Conservation (phyloP, 2,113 vertebrate genomes). For the Semnornis frantzii region DNA sequence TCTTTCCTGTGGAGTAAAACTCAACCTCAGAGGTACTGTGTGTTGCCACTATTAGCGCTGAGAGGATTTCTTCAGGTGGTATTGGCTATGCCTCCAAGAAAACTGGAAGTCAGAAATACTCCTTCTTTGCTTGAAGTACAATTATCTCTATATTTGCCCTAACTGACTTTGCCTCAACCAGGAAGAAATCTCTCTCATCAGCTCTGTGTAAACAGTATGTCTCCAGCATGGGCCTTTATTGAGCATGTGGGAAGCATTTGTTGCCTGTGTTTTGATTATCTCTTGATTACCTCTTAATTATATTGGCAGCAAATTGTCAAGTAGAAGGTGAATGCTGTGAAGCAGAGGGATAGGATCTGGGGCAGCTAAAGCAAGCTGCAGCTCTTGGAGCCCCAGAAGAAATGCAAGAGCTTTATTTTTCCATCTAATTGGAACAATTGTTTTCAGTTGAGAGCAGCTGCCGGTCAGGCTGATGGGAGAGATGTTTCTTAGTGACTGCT, state of each 20-base stretch:
- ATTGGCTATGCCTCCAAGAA: background rate
- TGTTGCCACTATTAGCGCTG: background rate
- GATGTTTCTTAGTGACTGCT: background rate
- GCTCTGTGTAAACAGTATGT: background rate
- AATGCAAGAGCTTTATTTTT: background rate
- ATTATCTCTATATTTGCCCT: background rate
- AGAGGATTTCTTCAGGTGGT: background rate
- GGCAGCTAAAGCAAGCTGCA: background rate
- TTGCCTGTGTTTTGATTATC: slow-evolving; percentile 37
- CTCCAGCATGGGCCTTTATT: background rate
- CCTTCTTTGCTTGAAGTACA: background rate
- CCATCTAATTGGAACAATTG: background rate
- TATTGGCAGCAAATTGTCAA: slow-evolving; percentile 18
- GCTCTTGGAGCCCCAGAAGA: background rate
- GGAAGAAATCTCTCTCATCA: background rate
- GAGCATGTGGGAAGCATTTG: slow-evolving; percentile 50
- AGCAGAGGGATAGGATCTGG: background rate
- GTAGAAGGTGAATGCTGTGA: background rate
- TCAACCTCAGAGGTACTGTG: background rate
- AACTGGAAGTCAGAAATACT: background rate
- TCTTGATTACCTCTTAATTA: slow-evolving; percentile 70
- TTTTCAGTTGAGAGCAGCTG: background rate
- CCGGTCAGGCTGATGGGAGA: background rate
- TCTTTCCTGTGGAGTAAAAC: background rate
- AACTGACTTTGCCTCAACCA: slow-evolving; percentile 44